phyloP scores from a whole-genome alignment of 2,113 vertebrate species.

The Stegastes partitus region DNA sequence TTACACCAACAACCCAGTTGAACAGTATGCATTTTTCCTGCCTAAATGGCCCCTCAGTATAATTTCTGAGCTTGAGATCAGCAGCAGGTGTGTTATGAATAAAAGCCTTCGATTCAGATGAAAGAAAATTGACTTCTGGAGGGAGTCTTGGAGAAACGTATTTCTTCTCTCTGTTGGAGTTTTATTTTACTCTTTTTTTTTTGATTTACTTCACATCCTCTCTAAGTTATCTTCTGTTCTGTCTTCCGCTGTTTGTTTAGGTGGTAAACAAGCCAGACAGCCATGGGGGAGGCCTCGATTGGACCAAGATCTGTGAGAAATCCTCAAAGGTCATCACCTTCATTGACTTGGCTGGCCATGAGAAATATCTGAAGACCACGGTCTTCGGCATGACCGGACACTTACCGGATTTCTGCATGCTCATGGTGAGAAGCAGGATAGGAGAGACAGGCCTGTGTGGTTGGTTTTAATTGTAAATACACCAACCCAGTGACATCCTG shows the following conservation, averaged over 20 bases:
- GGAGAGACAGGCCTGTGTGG: not conserved
- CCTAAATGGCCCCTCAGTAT: no score
- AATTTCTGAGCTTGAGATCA: not conserved
- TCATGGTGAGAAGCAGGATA: slow-evolving; percentile 89
- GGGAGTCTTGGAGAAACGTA: no score
- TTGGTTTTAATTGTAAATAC: not conserved
- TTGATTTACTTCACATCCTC: not conserved
- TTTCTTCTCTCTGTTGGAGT: not conserved
- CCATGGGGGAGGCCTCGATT: slow-evolving; percentile 93
- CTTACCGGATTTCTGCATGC: slow-evolving; percentile 97
- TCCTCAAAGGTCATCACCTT: slow-evolving; percentile 97
- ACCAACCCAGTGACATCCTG: no score
- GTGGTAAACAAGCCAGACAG: slow-evolving; percentile 97
- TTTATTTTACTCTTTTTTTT: not conserved
- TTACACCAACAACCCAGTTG: no score
- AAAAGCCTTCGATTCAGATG: no score
- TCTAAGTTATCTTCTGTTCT: not conserved
- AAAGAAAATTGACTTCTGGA: no score
- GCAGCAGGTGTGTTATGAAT: not conserved
- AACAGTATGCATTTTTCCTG: no score
- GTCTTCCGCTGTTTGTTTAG: slow-evolving; percentile 47
- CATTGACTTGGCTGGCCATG: slow-evolving; percentile 95
- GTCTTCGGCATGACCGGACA: slow-evolving; percentile 99
- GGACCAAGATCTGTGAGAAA: slow-evolving; percentile 97
- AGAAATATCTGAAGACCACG: slow-evolving; percentile 97